Base-by-base conservation (phyloP, 2,888 invertebrate genomes). In the Oligia fasciuncula region DNA sequence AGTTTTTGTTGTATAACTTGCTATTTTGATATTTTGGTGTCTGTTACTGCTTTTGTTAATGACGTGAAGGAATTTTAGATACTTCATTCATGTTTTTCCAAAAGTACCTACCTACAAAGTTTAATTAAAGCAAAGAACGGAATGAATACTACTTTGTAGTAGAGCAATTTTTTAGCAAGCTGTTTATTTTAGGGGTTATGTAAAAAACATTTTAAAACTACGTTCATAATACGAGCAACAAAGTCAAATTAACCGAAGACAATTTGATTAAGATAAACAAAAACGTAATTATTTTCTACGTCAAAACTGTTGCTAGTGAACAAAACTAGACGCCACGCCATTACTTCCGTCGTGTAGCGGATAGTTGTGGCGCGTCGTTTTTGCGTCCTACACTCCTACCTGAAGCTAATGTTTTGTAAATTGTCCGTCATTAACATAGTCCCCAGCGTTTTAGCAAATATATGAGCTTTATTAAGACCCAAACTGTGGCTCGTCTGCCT, bases 371-470 rank as follows among this genome's bases (percentile, higher is more conserved):
- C 83, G 11, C 78, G 74, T 79, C 70, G 85, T 90, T 92, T 88
- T 87, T 80, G 71, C 84, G 81, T 77, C 76, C 62, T 4, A n/a
- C 2, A 11, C 17, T 14, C 19, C 84, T 86, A 88, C 89, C 86
- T 84, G 78, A 80, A 87, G 88, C 86, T 91, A 92, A 92, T 90
- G 89, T 90, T 88, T 90, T 85, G 90, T 87, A 88, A 91, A 92
- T 90, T 90, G 87, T 88, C 82, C 80, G 76, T 87, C 88, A 90
- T 91, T 89, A 90, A 76, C 85, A 75, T 79, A 79, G 85, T 74
- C 80, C 77, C 85, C 76, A 57, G 75, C 69, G 70, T 86, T 91
- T 83, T 76, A 83, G 85, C 76, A 84, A 88, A 88, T 85, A 83
- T 85, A 85, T 84, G 83, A 83, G 77, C 75, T 75, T 72, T 75